Evolutionary conservation across 1,140 invertebrate species (phyloP).

Genomic region (Teleogryllus occipitalis): DNA sequence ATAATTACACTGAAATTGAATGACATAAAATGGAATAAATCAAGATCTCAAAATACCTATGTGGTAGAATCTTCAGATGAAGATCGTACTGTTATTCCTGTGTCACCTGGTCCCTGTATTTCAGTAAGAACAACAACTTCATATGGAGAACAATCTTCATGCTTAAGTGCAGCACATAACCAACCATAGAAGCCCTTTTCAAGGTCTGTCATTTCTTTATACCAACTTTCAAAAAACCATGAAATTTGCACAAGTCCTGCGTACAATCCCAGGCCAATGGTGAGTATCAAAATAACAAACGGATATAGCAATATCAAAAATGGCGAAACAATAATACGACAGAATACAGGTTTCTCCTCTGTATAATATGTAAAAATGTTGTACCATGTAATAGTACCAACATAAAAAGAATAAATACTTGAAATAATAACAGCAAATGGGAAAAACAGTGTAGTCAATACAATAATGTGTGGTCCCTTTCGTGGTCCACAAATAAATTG

Average conservation of each 20-base stretch:
- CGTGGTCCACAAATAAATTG: conserved; percentile 21
- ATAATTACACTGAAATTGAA: background rate
- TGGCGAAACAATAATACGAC: conserved; percentile 53
- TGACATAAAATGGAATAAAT: background rate
- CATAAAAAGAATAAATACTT: conserved; percentile 59
- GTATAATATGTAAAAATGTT: conserved; percentile 63
- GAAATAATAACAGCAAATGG: conserved; percentile 57
- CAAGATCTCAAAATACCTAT: background rate
- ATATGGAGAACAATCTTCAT: conserved; percentile 65
- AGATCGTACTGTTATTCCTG: conserved; percentile 5
- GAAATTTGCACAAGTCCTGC: conserved; percentile 58
- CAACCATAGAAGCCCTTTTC: conserved; percentile 74
- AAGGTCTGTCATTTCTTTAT: conserved; percentile 59
- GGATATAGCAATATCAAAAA: conserved; percentile 62
- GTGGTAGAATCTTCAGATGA: conserved; percentile 21
- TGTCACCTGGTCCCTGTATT: conserved; percentile 19
- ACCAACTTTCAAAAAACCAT: conserved; percentile 57
- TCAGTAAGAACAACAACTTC: conserved; percentile 39
- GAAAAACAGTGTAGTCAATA: conserved; percentile 55
- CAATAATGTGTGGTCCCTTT: conserved; percentile 56
- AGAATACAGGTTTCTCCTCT: conserved; percentile 54
- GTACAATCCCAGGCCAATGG: conserved; percentile 56
- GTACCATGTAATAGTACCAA: conserved; percentile 68
- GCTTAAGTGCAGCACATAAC: conserved; percentile 55
- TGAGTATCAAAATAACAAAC: conserved; percentile 56